These are phyloP conservation scores for Epinotia brunnichana DNA, from an alignment of 2,888 invertebrate species.

Conservation along the genomic window DNA sequence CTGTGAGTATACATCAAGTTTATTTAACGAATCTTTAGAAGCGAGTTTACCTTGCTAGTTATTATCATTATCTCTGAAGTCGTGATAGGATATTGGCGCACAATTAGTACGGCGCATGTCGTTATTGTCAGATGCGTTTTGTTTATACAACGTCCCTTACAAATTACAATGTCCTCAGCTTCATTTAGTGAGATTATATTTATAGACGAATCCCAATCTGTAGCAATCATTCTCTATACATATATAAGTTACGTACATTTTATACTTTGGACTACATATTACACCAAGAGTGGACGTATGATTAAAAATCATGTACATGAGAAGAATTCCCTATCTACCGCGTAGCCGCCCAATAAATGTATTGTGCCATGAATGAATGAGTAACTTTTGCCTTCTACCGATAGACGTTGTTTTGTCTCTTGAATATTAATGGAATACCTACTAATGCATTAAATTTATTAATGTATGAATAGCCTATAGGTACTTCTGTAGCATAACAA, in stretches of 20 bases:
- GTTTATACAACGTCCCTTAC: slow-evolving; percentile 41
- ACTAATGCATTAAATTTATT: neutral
- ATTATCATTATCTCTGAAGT: slow-evolving; percentile 44
- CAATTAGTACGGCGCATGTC: slow-evolving; percentile 66
- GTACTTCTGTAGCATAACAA: slow-evolving; percentile 3
- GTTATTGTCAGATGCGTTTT: slow-evolving; percentile 50
- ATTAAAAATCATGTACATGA: slow-evolving; percentile 30
- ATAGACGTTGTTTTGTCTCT: slow-evolving; percentile 21
- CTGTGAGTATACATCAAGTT: slow-evolving; percentile 87
- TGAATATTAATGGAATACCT: slow-evolving; percentile 34
- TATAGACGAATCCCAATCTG: neutral
- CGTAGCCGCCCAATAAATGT: slow-evolving; percentile 6
- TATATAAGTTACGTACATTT: too few species aligned
- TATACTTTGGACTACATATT: neutral
- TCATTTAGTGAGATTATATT: neutral
- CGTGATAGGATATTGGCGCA: slow-evolving; percentile 39
- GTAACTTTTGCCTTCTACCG: slow-evolving; percentile 36
- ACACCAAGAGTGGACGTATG: slow-evolving; percentile 19
- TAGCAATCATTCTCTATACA: neutral
- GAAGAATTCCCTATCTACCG: slow-evolving; percentile 25
- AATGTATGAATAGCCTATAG: neutral
- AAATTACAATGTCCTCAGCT: slow-evolving; percentile 30
- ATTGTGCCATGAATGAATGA: slow-evolving; percentile 38
- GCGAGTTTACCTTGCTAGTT: slow-evolving; percentile 44
- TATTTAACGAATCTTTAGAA: slow-evolving; percentile 38